phyloP scores from a whole-genome alignment of 2,797 vertebrate genomes.

The Sphaeramia orbicularis region DNA sequence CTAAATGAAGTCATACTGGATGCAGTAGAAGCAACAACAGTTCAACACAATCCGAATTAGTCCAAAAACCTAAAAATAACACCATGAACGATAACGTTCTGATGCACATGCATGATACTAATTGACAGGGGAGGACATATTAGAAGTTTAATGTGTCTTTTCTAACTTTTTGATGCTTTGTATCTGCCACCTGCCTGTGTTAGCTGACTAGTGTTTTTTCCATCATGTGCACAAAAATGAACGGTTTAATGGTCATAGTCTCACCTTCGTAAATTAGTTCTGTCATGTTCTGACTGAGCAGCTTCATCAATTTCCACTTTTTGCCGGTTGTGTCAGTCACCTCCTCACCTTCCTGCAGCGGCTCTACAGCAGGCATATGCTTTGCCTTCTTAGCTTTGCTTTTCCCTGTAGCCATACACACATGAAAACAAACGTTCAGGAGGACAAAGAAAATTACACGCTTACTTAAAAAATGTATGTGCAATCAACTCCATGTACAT shows the following conservation, averaged over 20 bases:
- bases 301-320: conserved; percentile 84
- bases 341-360: conserved; percentile 78
- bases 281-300: conserved; percentile 77
- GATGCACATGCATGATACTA: no score
- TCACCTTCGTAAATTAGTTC: conserved; percentile 91
- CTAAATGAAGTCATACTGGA: no score
- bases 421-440: neutral
- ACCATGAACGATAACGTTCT: no score
- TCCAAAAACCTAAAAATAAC: no score
- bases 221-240: no score
- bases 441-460: neutral
- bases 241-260: no score
- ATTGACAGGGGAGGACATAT: no score
- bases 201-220: neutral
- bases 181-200: no score
- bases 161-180: no score
- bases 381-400: conserved; percentile 77
- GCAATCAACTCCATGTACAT: neutral
- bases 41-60: no score
- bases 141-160: no score
- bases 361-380: conserved; percentile 56
- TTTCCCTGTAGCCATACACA: conserved; percentile 60
- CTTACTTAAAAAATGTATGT: neutral
- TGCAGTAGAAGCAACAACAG: no score
- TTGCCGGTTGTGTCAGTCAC: conserved; percentile 85